Evolutionary conservation across 1,140 invertebrate species (phyloP), one percentile per base, ranked within the genome.

Genomic region (Bombus terrestris): DNA sequence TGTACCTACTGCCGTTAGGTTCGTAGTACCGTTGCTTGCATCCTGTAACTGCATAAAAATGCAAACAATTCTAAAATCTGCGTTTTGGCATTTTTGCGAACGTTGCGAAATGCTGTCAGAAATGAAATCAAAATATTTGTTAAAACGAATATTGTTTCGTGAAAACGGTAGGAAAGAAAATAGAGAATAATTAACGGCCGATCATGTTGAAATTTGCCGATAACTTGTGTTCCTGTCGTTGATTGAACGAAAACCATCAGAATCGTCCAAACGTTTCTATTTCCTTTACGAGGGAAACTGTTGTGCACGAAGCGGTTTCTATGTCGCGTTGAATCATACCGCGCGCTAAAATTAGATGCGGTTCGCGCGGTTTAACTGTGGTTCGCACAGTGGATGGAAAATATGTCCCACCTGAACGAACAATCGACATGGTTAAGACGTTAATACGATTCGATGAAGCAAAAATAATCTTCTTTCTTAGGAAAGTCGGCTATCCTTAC

Each of bases 271-370:
- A 32, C 18, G 81, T 66, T 76, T 66, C 72, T 35, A 68, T 68
- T 74, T 76, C 59, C 41, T 77, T 77, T 53, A 32, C 62, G n/a
- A 47, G 43, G 59, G 6, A n/a, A 53, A 53, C 28, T 25, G 47
- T 66, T 66, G 41, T 83, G 41, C 72, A 32, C 73, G 64, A 68
- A 28, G 39, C 69, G 53, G 62, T 53, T 53, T 68, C 73, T 53
- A 57, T 66, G 72, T 66, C 73, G 41, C 62, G 62, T 53, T 83
- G 43, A 77, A 77, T 77, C 73, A 64, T 64, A 77, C 37, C 41
- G 62, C 62, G 59, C 18, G 73, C 81, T 77, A 83, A 83, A 83
- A 83, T 83, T 83, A 83, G 73, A 68, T 83, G 73, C 81, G 73
- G 81, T 83, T 66, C 81, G 35, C 59, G 81, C 59, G 81, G 81